Base-by-base conservation (phyloP, 1,140 invertebrate species). In the Bombus sibiricus region DNA sequence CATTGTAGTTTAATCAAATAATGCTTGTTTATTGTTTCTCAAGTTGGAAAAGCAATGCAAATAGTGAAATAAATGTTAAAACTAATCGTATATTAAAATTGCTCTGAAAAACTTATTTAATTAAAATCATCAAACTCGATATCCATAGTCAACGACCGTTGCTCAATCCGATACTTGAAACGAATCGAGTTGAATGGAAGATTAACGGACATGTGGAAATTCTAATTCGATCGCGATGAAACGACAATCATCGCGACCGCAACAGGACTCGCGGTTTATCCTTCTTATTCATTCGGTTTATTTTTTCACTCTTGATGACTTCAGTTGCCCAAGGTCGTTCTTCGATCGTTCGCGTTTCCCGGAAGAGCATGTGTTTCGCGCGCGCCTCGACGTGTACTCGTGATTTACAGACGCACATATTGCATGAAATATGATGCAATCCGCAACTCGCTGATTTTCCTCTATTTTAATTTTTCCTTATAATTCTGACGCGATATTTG, bases 341-440 rank as follows among this genome's bases (percentile, higher is more conserved):
- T 39, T 12, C 25, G 66, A 81, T 81, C 68, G 68, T 8, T 59
- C 64, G 18, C 39, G 64, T 43, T 47, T 47, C 34, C n/a, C n/a
- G 39, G 80, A 81, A 81, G 62, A 81, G 18, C 74, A 39, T 32
- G 32, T 25, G 73, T 75, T 57, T 57, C 47, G 12, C 73, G n/a
- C 41, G 32, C 73, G 43, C 37, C 18, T 69, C 9, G 22, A 39
- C 47, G 47, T 22, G 47, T 53, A 53, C 18, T 34, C 43, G 25
- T 75, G 73, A 75, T 75, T 75, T 75, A 75, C 73, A 10, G 13
- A 28, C 73, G n/a, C 18, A 18, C 43, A 37, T 25, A 8, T 34
- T 53, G 32, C 32, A 57, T 43, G 12, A 75, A 53, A 75, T 57
- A 28, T 75, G 43, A 53, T 18, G 73, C 43, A 75, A 75, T 75